A percentile compares a stretch with the other conserved stretches of the same genome.
phyloP scores from a whole-genome alignment of 2,888 invertebrate species.

The Agrotis clavis region DNA sequence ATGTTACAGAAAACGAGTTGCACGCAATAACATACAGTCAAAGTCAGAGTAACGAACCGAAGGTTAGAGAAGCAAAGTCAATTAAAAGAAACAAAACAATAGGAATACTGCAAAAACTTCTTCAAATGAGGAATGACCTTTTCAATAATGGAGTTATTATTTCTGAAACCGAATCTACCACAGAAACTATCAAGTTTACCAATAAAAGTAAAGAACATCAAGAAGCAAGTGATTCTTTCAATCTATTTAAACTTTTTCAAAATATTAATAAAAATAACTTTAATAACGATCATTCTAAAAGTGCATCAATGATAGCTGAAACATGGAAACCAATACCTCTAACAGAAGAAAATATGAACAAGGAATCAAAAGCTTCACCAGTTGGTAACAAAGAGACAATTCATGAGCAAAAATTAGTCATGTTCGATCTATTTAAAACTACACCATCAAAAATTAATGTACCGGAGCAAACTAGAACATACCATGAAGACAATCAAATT shows the following conservation, averaged over 20 bases:
- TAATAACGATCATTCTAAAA: slow-evolving; percentile 11
- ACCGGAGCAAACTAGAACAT: not conserved
- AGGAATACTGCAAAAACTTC: slow-evolving; percentile 21
- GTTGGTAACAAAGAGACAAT: not conserved
- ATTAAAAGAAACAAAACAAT: slow-evolving; percentile 2
- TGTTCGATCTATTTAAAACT: not conserved
- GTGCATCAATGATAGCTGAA: not conserved
- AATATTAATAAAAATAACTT: slow-evolving; percentile 15
- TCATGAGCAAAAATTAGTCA: not conserved
- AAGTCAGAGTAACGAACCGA: not conserved
- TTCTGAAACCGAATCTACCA: slow-evolving; percentile 4
- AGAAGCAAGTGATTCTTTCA: slow-evolving; percentile 15
- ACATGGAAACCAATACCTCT: slow-evolving; percentile 11
- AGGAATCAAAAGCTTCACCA: not conserved
- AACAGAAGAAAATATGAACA: not conserved
- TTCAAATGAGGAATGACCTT: slow-evolving; percentile 27
- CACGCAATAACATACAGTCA: not conserved
- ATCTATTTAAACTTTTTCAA: slow-evolving; percentile 11
- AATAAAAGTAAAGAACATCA: slow-evolving; percentile 14
- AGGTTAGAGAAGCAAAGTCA: not conserved
- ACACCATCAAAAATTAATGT: not conserved
- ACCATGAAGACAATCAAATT: not conserved
- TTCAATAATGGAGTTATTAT: slow-evolving; percentile 27
- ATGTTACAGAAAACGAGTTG: slow-evolving; percentile 9
- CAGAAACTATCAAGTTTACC: not conserved